These are phyloP conservation scores for Leptinotarsa tumamoca DNA, from an alignment of 2,888 invertebrate genomes.

Conservation along the genomic window DNA sequence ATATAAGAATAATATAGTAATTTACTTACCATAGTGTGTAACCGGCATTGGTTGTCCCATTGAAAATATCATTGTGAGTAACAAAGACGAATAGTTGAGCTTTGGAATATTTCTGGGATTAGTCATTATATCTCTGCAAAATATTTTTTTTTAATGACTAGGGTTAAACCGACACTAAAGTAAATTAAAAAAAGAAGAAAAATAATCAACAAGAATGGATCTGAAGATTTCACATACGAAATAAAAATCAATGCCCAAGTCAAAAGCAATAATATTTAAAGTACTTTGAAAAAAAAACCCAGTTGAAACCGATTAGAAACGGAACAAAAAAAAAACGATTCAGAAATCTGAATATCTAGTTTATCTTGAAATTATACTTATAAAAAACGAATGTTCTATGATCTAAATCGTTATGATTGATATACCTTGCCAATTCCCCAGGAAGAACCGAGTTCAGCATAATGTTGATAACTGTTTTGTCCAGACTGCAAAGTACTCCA, in stretches of 20 bases:
- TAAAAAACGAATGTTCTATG: too few relatives aligned
- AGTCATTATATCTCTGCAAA: slow-evolving; percentile 79
- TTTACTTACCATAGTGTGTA: slow-evolving; percentile 82
- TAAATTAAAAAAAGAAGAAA: too few relatives aligned
- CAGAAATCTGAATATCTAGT: too few relatives aligned
- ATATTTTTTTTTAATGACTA: neutral
- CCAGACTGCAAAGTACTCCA: slow-evolving; percentile 88
- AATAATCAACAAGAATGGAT: too few relatives aligned
- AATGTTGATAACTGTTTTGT: slow-evolving; percentile 83
- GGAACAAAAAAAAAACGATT: too few relatives aligned
- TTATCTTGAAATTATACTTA: too few relatives aligned
- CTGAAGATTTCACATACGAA: neutral
- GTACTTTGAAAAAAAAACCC: too few relatives aligned
- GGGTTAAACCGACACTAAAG: too few relatives aligned
- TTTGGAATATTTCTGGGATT: slow-evolving; percentile 83
- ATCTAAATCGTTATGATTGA: slow-evolving; percentile 44
- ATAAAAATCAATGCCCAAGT: neutral
- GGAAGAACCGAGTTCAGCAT: slow-evolving; percentile 90
- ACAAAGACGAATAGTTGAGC: slow-evolving; percentile 83
- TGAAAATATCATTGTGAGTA: slow-evolving; percentile 90
- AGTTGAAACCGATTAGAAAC: too few relatives aligned
- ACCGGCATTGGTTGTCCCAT: slow-evolving; percentile 91
- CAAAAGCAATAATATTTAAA: too few relatives aligned
- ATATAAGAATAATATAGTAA: neutral
- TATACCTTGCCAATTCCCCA: slow-evolving; percentile 85